Percentiles rank a stretch among this genome's conserved stretches.
Conservation (phyloP, 2,113 vertebrate species). For the Dascyllus trimaculatus region DNA sequence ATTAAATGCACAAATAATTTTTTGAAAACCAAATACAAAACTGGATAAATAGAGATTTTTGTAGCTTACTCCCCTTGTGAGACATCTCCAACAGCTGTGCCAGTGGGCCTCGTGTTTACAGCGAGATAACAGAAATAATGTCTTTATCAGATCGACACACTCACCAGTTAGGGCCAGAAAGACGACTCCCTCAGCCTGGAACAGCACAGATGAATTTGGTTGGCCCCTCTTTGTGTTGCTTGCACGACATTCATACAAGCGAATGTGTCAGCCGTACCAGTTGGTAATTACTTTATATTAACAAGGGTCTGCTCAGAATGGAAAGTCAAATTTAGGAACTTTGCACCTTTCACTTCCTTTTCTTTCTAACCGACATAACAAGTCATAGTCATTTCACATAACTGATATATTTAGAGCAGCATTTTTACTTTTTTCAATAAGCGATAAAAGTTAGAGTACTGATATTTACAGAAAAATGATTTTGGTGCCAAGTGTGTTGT, state of each 20-base stretch:
- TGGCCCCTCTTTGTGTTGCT: neutral
- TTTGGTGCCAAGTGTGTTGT: no score
- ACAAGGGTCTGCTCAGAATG: neutral
- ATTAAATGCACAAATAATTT: neutral
- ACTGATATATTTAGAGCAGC: no score
- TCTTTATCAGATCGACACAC: slow-evolving; percentile 32
- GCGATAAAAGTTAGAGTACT: no score
- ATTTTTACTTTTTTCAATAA: no score
- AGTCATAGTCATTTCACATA: no score
- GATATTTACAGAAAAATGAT: no score
- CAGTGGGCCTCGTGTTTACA: neutral
- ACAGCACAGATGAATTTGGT: neutral
- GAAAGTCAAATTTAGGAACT: no score
- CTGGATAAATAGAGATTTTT: neutral
- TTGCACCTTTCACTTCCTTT: no score
- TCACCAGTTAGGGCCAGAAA: slow-evolving; percentile 28
- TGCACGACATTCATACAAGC: neutral
- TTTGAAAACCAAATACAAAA: neutral
- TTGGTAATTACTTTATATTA: no score
- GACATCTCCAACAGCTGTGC: neutral
- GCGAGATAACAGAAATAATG: slow-evolving; percentile 22
- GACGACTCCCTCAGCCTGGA: slow-evolving; percentile 8
- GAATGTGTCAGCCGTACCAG: fast-evolving
- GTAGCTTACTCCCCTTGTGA: neutral
- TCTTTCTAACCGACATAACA: no score